These are phyloP conservation scores for Atta cephalotes DNA, from an alignment of 1,140 invertebrate species.

Conservation along the genomic window DNA sequence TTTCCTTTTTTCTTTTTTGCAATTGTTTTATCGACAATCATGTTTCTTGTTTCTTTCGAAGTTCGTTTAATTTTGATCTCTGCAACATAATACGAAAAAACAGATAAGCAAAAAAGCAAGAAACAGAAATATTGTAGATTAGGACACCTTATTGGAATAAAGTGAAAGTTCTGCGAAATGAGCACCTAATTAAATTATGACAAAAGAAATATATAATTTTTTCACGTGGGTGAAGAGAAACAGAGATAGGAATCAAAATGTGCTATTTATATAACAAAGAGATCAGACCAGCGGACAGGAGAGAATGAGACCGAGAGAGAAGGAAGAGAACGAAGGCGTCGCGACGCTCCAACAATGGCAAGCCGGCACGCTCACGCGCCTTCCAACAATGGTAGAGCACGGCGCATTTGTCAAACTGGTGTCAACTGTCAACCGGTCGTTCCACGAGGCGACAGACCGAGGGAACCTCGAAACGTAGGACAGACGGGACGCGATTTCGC, in stretches of 20 bases:
- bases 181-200: conserved; percentile 35
- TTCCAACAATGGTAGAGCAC: conserved; percentile 81
- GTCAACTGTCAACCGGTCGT: conserved; percentile 84
- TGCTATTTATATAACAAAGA: conserved; percentile 29
- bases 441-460: conserved; percentile 78
- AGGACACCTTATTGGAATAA: not conserved
- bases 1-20: no score
- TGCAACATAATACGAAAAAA: no score
- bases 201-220: not conserved
- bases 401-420: conserved; percentile 81
- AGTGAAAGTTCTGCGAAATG: not conserved
- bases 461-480: conserved; percentile 50
- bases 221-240: not conserved
- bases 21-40: no score
- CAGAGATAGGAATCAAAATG: not conserved
- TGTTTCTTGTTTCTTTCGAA: no score
- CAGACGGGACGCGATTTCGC: conserved; percentile 70
- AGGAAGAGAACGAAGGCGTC: conserved; percentile 64
- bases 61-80: no score
- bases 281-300: conserved; percentile 37
- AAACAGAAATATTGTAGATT: no score
- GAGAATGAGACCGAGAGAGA: conserved; percentile 23
- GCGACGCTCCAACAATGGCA: conserved; percentile 76
- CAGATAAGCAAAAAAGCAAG: no score
- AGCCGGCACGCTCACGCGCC: conserved; percentile 75